Evolutionary conservation across 2,113 vertebrate species (phyloP), one percentile per base, ranked within the genome.

Genomic region (Melanocharis versteri): DNA sequence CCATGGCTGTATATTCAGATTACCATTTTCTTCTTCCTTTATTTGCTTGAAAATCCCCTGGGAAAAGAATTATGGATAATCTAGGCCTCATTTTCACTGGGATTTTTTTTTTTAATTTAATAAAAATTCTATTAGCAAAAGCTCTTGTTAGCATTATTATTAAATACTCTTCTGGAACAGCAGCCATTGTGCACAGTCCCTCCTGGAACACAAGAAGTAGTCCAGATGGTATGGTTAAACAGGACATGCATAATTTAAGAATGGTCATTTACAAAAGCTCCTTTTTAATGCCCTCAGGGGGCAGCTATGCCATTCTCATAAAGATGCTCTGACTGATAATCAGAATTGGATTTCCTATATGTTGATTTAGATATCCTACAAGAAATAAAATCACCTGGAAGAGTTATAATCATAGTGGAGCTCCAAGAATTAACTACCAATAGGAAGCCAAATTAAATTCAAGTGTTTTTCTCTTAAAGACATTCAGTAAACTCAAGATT

Each of bases 221-320:
- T 97, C 97, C 98, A 98, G 98, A 98, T 98, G 98, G 97, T 94
- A 96, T 3, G 7, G 97, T 98, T 98, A 98, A 98, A 98, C 95
- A 97, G 96, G 97, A 97, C 95, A 97, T 98, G 97, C 96, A 98
- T 98, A 98, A 98, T 98, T 98, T 98, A 98, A 97, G 95, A 97
- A 96, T 92, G 97, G 97, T 97, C 98, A 98, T 98, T 98, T 96
- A 97, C 93, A 66, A 96, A 97, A 97, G 97, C 97, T 95, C 96
- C 94, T 97, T 96, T 98, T 98, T 96, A 98, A 97, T 94, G 96
- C 95, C 92, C 97, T 97, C 87, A 2, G 73, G 97, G 96, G 97
- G 96, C 92, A 96, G 61, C 76, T 91, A 57, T 89, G 89, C 91
- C 86, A 89, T 94, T 96, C 87, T 92, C 80, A 64, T 84, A 91